Percentiles rank a stretch among this genome's conserved stretches.
phyloP scores from a whole-genome alignment of 2,113 vertebrate genomes.

The Platichthys stellatus region DNA sequence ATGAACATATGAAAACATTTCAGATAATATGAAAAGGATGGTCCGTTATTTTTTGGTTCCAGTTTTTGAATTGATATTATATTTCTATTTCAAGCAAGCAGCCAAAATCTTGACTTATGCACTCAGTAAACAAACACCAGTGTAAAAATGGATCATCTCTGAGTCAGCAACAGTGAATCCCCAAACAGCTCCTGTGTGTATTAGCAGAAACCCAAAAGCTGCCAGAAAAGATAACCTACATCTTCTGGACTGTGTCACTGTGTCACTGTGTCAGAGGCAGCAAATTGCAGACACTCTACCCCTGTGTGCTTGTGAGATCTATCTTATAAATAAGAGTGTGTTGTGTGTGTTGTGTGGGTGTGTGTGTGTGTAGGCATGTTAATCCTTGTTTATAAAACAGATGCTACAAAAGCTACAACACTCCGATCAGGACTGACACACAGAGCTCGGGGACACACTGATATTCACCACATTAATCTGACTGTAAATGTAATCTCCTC shows the following conservation, averaged over 20 bases:
- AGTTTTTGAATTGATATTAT: too few relatives aligned
- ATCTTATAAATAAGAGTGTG: neutral
- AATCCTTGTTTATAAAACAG: too few relatives aligned
- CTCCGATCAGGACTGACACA: too few relatives aligned
- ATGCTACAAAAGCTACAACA: too few relatives aligned
- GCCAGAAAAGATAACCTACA: slow-evolving; percentile 58
- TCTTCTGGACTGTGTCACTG: slow-evolving; percentile 72
- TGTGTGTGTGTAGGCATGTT: neutral
- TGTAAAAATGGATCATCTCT: slow-evolving; percentile 10
- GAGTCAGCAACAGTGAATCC: slow-evolving; percentile 33
- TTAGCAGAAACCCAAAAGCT: slow-evolving; percentile 39
- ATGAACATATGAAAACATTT: neutral
- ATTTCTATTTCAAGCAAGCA: too few relatives aligned
- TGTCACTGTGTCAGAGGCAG: slow-evolving; percentile 74
- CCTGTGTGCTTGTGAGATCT: slow-evolving; percentile 9
- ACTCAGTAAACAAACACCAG: neutral
- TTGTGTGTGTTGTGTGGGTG: too few relatives aligned
- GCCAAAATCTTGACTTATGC: too few relatives aligned
- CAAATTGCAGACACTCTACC: slow-evolving; percentile 33
- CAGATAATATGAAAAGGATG: too few relatives aligned
- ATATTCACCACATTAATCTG: too few relatives aligned
- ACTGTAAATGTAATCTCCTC: too few relatives aligned
- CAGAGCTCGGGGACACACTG: too few relatives aligned
- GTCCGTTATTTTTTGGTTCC: neutral
- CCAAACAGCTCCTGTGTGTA: slow-evolving; percentile 2